Base-by-base conservation (phyloP, 2,113 vertebrate species). In the Arenaria interpres region DNA sequence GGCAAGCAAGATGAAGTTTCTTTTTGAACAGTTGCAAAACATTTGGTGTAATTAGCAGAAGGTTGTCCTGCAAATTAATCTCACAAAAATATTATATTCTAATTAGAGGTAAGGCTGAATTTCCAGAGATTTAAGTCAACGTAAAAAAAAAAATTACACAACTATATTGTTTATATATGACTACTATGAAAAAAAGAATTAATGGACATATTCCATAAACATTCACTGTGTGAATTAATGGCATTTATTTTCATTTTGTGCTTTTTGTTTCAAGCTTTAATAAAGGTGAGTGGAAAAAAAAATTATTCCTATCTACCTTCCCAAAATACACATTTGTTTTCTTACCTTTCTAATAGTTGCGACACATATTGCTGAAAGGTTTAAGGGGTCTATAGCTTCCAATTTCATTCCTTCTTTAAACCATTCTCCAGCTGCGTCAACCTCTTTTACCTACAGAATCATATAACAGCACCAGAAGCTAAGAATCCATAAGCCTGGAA, bases 331-430 rank as follows among this genome's bases (percentile, higher is more conserved):
- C 4, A 35, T 41, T 81, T 74, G 33, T 63, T 54, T 59, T 83
- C 97, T 98, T 96, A 99, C 99, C 99, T 99, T 99, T 98, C 99
- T 98, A 97, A 99, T 99, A 93, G 99, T 99, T 93, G 99, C 99
- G 69, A 99, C 99, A 98, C 99, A 99, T 98, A 99, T 99, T 97
- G 99, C 99, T 53, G 99, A 99, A 97, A 99, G 99, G 97, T 99
- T 99, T 97, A 99, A 98, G 67, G 99, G 99, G 84, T 99, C 99
- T 88, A 99, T 99, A 96, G 99, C 99, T 98, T 99, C 99, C 93
- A 99, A 95, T 97, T 99, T 99, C 99, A 99, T 99, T 90, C 99
- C 99, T 94, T 99, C 99, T 98, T 98, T 99, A 98, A 99, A 99
- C 99, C 99, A 99, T 18, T 99, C 99, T 88, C 98, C 99, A 97